phyloP scores from a whole-genome alignment of 2,113 vertebrate genomes.

The Anthoscopus minutus region DNA sequence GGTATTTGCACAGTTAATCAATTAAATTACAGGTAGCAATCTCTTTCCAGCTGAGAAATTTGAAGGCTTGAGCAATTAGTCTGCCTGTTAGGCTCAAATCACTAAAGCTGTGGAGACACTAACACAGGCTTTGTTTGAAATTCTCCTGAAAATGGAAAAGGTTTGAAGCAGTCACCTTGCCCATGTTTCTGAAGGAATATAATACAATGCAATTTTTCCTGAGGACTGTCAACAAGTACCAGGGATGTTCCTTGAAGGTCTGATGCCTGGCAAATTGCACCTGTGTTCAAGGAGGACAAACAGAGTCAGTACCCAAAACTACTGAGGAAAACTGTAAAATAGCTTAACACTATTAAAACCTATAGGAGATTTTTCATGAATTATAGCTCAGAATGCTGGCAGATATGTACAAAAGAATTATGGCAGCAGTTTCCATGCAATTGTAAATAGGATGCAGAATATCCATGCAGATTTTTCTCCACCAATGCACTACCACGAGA shows the following conservation, averaged over 20 bases:
- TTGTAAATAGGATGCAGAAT: background rate
- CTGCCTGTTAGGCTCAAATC: background rate
- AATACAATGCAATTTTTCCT: background rate
- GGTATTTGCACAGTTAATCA: background rate
- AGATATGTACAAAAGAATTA: background rate
- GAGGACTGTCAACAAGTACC: background rate
- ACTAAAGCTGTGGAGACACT: background rate
- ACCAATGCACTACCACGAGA: background rate
- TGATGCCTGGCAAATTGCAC: background rate
- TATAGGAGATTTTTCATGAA: background rate
- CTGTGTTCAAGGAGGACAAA: background rate
- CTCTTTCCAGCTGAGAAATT: background rate
- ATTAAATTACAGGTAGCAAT: conserved; percentile 1
- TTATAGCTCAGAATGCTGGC: background rate
- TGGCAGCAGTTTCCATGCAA: background rate
- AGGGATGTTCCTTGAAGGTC: background rate
- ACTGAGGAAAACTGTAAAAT: background rate
- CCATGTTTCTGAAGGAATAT: background rate
- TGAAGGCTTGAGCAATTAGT: background rate
- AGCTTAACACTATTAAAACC: background rate
- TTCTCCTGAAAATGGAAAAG: background rate
- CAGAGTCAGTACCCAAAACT: background rate
- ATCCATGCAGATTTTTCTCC: background rate
- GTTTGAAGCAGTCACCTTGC: background rate
- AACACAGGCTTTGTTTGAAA: background rate